These are phyloP conservation scores for Opisthograptis luteolata DNA, from an alignment of 2,888 invertebrate genomes.

Conservation along the genomic window DNA sequence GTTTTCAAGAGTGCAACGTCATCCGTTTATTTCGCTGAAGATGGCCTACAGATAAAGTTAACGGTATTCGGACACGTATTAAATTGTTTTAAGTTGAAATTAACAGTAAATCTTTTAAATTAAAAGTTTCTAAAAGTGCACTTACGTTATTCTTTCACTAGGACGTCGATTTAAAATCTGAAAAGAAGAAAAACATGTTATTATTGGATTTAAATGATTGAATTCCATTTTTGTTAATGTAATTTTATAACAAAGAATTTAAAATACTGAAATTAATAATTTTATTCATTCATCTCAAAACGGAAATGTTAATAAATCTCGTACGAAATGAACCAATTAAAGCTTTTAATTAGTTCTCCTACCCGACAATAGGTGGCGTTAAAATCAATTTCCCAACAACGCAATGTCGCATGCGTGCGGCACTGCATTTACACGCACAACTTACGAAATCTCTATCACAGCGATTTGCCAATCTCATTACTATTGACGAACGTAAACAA, in stretches of 20 bases:
- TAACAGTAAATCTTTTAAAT: constrained; percentile 10
- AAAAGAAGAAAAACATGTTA: constrained; percentile 25
- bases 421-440: constrained; percentile 34
- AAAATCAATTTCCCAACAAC: constrained; percentile 40
- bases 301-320: no score
- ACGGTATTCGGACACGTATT: constrained; percentile 44
- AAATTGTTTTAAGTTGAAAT: constrained; percentile 40
- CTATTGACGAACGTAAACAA: constrained; percentile 57
- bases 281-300: no score
- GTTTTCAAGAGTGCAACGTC: constrained; percentile 48
- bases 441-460: constrained; percentile 43
- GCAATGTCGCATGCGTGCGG: constrained; percentile 38
- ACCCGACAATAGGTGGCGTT: constrained; percentile 57
- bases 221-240: constrained; percentile 7
- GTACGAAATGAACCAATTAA: constrained; percentile 1
- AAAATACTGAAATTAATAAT: no score
- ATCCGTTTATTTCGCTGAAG: constrained; percentile 54
- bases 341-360: constrained; percentile 32
- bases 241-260: no score
- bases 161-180: constrained; percentile 20
- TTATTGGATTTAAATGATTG: no score
- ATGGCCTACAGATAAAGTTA: constrained; percentile 62
- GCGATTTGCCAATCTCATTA: constrained; percentile 48
- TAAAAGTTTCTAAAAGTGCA: constrained; percentile 33
- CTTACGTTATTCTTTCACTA: constrained; percentile 42